Evolutionary conservation across 23 tunicate species (phyloP).

Genomic region (Trididemnum clinides): DNA sequence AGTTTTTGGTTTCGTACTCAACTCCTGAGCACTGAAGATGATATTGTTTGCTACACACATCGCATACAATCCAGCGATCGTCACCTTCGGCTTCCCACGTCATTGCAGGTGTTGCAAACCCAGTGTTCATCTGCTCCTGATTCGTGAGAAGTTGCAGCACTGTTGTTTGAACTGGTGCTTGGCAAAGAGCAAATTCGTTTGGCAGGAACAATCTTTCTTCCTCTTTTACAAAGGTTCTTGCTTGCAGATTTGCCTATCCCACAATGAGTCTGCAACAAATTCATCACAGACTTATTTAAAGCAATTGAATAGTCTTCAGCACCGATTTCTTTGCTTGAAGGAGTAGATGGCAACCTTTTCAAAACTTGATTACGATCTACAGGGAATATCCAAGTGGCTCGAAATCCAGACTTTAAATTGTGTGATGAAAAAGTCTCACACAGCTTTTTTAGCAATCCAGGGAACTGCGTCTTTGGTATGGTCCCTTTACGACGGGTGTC

Average conservation of each 20-base stretch:
- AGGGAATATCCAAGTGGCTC: background rate
- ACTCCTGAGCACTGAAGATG: too few relatives aligned
- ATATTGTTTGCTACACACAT: too few relatives aligned
- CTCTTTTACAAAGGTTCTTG: too few relatives aligned
- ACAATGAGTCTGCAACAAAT: background rate
- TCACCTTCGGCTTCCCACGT: too few relatives aligned
- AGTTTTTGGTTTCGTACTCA: too few relatives aligned
- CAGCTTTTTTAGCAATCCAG: background rate
- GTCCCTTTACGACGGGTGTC: conserved; percentile 4
- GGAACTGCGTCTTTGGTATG: background rate
- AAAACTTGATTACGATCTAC: conserved; percentile 14
- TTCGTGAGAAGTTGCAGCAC: background rate
- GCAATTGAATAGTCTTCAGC: background rate
- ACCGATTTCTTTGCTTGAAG: background rate
- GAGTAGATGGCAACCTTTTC: conserved; percentile 5
- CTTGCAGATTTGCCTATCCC: background rate
- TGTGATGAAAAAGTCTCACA: background rate
- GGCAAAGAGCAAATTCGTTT: background rate
- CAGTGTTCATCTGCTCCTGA: background rate
- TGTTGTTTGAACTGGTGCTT: background rate
- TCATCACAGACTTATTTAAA: background rate
- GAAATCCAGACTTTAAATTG: background rate
- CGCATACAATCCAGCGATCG: too few relatives aligned
- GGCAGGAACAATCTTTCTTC: conserved; percentile 7
- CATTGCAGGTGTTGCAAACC: too few relatives aligned